A percentile compares a stretch with the other conserved stretches of the same genome.
Evolutionary conservation across 1,140 invertebrate species (phyloP).

Genomic region (Gryon sp.): DNA sequence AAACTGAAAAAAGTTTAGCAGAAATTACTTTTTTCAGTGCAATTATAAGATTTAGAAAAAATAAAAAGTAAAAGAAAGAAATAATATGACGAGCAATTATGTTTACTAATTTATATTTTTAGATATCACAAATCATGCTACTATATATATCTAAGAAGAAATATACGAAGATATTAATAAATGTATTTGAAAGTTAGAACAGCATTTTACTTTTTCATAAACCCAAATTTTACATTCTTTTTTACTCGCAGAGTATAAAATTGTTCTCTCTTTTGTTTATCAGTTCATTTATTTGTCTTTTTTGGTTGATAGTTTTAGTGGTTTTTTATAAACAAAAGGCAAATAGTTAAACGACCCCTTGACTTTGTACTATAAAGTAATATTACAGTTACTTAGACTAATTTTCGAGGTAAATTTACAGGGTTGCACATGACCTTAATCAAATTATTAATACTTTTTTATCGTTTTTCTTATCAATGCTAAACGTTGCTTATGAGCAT

Average conservation of each 20-base stretch:
- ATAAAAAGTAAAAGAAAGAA: too few relatives aligned
- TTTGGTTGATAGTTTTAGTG: too few relatives aligned
- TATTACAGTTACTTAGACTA: background rate
- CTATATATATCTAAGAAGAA: constrained; percentile 24
- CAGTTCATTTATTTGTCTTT: too few relatives aligned
- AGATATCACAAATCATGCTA: constrained; percentile 3
- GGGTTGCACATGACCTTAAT: background rate
- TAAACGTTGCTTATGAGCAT: constrained; percentile 96
- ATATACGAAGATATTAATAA: constrained; percentile 29
- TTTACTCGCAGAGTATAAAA: background rate
- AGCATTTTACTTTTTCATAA: too few relatives aligned
- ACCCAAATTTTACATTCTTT: too few relatives aligned
- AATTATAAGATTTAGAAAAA: too few relatives aligned
- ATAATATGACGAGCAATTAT: background rate
- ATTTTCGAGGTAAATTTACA: constrained; percentile 18
- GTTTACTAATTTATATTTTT: constrained; percentile 17
- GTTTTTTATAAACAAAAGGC: too few relatives aligned
- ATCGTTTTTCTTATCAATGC: constrained; percentile 94
- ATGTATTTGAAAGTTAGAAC: background rate
- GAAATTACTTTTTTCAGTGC: too few relatives aligned
- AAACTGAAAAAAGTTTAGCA: too few relatives aligned
- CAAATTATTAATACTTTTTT: constrained; percentile 92
- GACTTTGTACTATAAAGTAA: too few relatives aligned
- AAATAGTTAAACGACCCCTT: too few relatives aligned
- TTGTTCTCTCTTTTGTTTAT: too few relatives aligned